Evolutionary conservation across 2,888 invertebrate genomes (phyloP).

Genomic region (Cylindroiulus punctatus): DNA sequence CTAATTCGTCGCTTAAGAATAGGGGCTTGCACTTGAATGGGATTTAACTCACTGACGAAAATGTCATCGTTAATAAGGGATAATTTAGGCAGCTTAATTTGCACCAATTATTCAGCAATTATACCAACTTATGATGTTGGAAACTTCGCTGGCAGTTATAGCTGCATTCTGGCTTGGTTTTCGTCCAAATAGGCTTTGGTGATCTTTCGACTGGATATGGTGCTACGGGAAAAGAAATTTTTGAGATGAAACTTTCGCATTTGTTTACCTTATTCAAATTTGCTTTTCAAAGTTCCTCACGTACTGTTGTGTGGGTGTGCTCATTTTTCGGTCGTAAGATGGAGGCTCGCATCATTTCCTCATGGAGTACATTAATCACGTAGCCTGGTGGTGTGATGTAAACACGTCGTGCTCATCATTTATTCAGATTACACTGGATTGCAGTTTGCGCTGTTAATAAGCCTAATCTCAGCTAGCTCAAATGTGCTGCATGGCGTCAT

Average conservation of each 20-base stretch:
- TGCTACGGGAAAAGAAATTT: too few species aligned
- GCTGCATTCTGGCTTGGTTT: not conserved
- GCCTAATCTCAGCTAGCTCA: not conserved
- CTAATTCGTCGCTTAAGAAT: slow-evolving; percentile 29
- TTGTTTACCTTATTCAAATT: too few species aligned
- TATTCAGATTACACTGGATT: slow-evolving; percentile 28
- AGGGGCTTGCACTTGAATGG: not conserved
- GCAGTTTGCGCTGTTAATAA: not conserved
- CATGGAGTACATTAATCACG: slow-evolving; percentile 18
- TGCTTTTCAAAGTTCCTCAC: too few species aligned
- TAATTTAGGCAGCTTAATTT: not conserved
- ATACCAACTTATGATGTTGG: not conserved
- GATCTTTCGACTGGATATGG: too few species aligned
- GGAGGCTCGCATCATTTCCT: too few species aligned
- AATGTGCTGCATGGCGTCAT: not conserved
- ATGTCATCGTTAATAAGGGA: slow-evolving; percentile 31
- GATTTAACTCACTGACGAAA: not conserved
- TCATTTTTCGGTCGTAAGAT: not conserved
- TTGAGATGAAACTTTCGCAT: too few species aligned
- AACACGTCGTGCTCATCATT: not conserved
- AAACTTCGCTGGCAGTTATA: not conserved
- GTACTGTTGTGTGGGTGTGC: not conserved
- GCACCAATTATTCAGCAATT: slow-evolving; percentile 27
- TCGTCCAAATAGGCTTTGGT: too few species aligned
- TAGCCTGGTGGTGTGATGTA: not conserved